Conservation (phyloP, 2,888 invertebrate species). For the Nowickia ferox region DNA sequence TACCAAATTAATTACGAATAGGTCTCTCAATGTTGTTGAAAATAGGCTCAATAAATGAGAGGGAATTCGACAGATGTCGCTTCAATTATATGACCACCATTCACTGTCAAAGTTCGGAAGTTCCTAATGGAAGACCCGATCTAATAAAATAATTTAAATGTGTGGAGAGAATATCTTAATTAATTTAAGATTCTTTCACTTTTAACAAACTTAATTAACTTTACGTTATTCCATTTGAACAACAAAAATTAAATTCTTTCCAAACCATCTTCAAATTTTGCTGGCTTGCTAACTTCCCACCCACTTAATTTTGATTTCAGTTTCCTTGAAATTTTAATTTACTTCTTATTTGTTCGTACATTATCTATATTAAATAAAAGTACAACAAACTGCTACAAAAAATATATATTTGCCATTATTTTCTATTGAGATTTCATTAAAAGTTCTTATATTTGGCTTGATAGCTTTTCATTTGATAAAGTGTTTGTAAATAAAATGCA, state of each 20-base stretch:
- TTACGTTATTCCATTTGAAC: not conserved
- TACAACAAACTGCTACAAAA: not conserved
- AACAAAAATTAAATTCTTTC: not conserved
- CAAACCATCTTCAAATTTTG: not conserved
- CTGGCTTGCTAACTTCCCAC: not conserved
- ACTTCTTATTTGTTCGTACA: constrained; percentile 12
- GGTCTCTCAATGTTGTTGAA: too few species aligned
- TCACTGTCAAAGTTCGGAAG: too few species aligned
- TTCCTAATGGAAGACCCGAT: too few species aligned
- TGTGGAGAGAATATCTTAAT: too few species aligned
- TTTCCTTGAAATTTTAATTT: constrained; percentile 6
- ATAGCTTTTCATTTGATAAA: constrained; percentile 49
- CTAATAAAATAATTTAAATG: too few species aligned
- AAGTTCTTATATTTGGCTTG: constrained; percentile 52
- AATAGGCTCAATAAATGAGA: too few species aligned
- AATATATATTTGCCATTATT: constrained; percentile 41
- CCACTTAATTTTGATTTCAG: not conserved
- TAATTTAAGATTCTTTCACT: too few species aligned
- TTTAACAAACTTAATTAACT: too few species aligned
- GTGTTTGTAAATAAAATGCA: constrained; percentile 39
- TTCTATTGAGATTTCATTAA: constrained; percentile 63
- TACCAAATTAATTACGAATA: too few species aligned
- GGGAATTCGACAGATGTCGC: too few species aligned
- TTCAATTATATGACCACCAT: too few species aligned
- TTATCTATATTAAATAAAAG: constrained; percentile 20